phyloP scores from a whole-genome alignment of 2,797 vertebrate species.

The Bovichtus diacanthus region DNA sequence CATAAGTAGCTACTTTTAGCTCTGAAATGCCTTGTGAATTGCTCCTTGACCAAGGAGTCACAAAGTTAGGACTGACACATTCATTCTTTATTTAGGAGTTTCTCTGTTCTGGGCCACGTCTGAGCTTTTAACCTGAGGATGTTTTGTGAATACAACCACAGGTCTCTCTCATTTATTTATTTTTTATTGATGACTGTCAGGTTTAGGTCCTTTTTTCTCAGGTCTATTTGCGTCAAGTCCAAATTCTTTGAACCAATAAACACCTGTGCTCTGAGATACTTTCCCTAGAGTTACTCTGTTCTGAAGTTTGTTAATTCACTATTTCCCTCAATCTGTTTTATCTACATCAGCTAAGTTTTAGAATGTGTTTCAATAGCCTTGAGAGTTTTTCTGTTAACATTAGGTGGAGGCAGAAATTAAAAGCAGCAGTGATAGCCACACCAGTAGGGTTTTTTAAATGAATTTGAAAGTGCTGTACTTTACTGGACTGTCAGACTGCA shows the following conservation, averaged over 20 bases:
- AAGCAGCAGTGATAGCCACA: neutral
- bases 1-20: neutral
- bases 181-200: neutral
- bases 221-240: neutral
- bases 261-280: neutral
- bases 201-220: neutral
- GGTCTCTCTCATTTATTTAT: neutral
- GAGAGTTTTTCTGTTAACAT: neutral
- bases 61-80: neutral
- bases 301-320: neutral
- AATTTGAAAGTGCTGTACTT: neutral
- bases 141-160: neutral
- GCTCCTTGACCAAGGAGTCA: neutral
- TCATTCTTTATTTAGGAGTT: neutral
- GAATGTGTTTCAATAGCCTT: neutral
- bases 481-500: neutral
- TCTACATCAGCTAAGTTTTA: neutral
- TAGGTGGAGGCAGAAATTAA: neutral
- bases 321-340: neutral
- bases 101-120: neutral
- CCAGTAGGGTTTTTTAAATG: neutral
- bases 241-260: neutral
- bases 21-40: neutral
- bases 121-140: neutral
- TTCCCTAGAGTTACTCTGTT: neutral